Conservation (phyloP, 1,140 invertebrate genomes). For the Neuroterus valhalla region DNA sequence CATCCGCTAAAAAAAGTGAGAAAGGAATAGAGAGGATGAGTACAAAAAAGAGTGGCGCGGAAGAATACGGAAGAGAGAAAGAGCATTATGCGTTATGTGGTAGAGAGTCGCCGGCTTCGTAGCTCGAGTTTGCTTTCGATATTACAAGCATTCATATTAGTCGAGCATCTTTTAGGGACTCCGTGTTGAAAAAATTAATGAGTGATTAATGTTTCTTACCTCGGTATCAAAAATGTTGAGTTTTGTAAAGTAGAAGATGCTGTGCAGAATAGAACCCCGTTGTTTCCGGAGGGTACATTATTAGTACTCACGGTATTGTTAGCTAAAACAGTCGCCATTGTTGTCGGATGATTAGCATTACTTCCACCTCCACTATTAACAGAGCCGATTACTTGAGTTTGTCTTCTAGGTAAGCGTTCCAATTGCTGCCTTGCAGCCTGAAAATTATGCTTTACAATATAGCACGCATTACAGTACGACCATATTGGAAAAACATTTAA, state of each 20-base stretch:
- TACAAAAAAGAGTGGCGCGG: no score
- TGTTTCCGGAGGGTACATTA: constrained; percentile 70
- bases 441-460: constrained; percentile 12
- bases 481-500: no score
- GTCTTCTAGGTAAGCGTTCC: constrained; percentile 88
- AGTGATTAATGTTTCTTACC: constrained; percentile 64
- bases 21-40: no score
- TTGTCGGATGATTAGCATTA: constrained; percentile 70
- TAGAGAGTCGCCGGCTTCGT: no score
- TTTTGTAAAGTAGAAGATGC: constrained; percentile 69
- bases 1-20: no score
- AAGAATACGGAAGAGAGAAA: no score
- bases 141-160: no score
- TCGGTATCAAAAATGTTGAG: constrained; percentile 78
- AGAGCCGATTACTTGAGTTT: constrained; percentile 76
- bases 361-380: constrained; percentile 67
- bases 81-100: no score
- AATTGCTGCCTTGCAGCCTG: constrained; percentile 88
- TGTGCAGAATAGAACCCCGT: constrained; percentile 63
- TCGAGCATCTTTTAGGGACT: no score
- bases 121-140: no score
- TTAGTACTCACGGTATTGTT: constrained; percentile 70
- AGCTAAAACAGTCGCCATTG: constrained; percentile 65
- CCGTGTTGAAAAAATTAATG: background rate
- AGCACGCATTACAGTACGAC: no score